Conservation (phyloP, 2,797 vertebrate species). For the Cercopithecus mitis region DNA sequence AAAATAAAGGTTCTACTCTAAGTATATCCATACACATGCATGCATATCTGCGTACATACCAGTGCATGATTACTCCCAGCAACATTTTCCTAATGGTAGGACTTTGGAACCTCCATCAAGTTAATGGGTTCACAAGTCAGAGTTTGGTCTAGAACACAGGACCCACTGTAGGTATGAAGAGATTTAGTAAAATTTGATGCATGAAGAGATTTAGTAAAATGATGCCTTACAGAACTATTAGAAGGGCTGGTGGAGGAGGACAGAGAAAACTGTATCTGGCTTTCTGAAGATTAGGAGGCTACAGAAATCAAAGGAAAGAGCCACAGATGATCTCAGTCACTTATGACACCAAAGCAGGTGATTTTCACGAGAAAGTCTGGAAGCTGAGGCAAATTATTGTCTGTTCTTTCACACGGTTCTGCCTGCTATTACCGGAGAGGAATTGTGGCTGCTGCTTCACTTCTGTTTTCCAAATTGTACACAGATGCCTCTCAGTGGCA, state of each 20-base stretch:
- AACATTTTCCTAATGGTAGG: neutral
- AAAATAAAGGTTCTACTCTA: neutral
- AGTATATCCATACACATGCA: too few species aligned
- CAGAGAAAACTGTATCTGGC: neutral
- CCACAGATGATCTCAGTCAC: neutral
- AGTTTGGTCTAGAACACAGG: neutral
- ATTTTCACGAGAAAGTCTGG: neutral
- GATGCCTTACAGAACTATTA: neutral
- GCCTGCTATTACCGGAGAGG: neutral
- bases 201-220: neutral
- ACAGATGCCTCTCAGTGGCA: neutral
- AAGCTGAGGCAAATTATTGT: neutral
- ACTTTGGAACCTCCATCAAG: neutral
- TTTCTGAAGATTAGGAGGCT: conserved; percentile 16
- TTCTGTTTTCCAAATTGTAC: neutral
- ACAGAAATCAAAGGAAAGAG: neutral
- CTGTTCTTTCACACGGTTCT: neutral
- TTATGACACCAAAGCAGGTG: neutral
- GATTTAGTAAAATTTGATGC: conserved; percentile 4
- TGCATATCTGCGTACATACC: neutral
- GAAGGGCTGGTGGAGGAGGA: neutral
- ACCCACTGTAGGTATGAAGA: neutral
- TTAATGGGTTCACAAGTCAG: neutral
- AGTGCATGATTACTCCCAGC: neutral
- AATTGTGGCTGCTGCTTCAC: neutral